Base-by-base conservation (phyloP, 1,140 invertebrate genomes). In the Lasioglossum albipes region DNA sequence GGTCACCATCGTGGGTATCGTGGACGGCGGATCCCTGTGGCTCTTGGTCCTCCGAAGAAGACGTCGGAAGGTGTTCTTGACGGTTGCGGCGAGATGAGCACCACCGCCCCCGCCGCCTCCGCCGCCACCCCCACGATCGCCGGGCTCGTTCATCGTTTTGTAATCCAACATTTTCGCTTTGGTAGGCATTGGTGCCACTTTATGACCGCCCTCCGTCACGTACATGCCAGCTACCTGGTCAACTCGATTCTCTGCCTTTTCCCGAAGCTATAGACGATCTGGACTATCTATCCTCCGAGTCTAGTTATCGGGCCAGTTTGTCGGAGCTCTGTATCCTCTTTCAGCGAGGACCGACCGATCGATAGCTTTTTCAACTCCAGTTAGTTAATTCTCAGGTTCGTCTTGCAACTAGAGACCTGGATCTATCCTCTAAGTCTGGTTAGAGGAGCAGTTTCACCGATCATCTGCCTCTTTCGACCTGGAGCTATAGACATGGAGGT, bases 31-130 rank as follows among this genome's bases (percentile, higher is more conserved):
- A 88, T 95, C 92, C 82, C 95, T 94, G 86, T 96, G 95, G 78
- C 95, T 96, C 88, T 97, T 97, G 16, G 96, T 97, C 27, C 96
- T 94, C 75, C 96, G 95, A 18, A 97, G 90, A 75, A 97, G 93
- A 77, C 95, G 94, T 91, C 97, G 95, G 81, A 97, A 95, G 73
- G 96, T 96, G 85, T 95, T 95, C 87, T 95, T 95, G 4, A 95
- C 92, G 54, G 95, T 95, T 70, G 93, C 89, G 73, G 93, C 91
- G 69, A 94, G 92, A 81, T 94, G 92, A 0, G 91, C 91, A 9
- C 91, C 90, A 2, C 90, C 90, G 4, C 88, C 82, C 12, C 88
- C 86, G 9, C 84, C 82, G 22, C 83, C 87, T 5, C 74, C 36
- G 0, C 82, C 86, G 0, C 67, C 81, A 2, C 66, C 88, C 16